Evolutionary conservation across 2,888 invertebrate genomes (phyloP).

Genomic region (Stramonita haemastoma): DNA sequence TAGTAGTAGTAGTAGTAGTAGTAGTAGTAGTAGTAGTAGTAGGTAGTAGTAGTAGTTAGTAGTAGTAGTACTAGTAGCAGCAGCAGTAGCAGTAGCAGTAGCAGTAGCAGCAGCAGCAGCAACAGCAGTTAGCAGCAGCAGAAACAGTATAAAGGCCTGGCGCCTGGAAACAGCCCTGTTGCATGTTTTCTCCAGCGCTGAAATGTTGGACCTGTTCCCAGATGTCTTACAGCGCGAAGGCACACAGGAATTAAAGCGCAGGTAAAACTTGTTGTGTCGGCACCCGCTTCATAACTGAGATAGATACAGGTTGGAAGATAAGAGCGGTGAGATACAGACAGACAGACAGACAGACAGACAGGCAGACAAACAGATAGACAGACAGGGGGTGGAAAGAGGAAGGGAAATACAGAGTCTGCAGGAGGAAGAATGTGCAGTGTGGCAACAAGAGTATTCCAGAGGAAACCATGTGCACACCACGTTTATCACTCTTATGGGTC

Average conservation of each 20-base stretch:
- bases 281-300: background rate
- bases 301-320: too few species aligned
- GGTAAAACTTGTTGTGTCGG: background rate
- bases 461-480: too few species aligned
- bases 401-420: background rate
- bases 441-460: background rate
- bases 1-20: too few species aligned
- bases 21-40: too few species aligned
- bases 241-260: background rate
- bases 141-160: background rate
- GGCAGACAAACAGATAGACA: background rate
- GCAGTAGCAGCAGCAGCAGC: too few species aligned
- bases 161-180: background rate
- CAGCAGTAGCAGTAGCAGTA: too few species aligned
- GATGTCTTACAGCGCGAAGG: background rate
- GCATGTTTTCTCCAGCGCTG: too few species aligned
- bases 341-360: background rate
- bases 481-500: too few species aligned
- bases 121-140: too few species aligned
- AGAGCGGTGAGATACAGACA: background rate
- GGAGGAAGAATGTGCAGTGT: background rate
- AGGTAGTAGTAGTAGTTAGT: too few species aligned
- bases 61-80: too few species aligned
- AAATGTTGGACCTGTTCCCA: background rate
- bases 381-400: too few species aligned